Evolutionary conservation across 2,797 vertebrate genomes (phyloP), one percentile per base, ranked within the genome.

Genomic region (Gymnopithys bicolor): DNA sequence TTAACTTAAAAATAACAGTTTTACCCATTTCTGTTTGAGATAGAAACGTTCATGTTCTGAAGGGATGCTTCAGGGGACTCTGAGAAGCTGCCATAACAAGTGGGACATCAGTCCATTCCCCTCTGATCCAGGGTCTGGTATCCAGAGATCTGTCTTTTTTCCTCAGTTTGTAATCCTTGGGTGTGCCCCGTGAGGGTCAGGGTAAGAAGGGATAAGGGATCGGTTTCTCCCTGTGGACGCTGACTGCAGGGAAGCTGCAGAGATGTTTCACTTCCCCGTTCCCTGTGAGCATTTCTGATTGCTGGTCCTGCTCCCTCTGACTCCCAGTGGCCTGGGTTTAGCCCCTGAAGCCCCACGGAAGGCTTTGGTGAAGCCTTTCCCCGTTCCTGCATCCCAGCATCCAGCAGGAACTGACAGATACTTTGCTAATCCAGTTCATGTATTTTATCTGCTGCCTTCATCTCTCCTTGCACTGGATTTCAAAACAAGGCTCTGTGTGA

Each of bases 401-500:
- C 66, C 19, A 43, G 69, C 87, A 85, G 60, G 94, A 78, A 10
- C 84, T 80, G 78, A 48, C 82, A 95, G 84, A 86, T 68, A 32
- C 4, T 0, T 83, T 91, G 89, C 89, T 84, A 78, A 94, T 91
- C 39, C 33, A 4, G 39, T 11, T 68, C 30, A 14, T 81, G 62
- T 27, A 5, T 78, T 89, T 92, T 90, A 84, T 95, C 91, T 90
- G 39, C 82, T 45, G 66, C 55, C 0, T 73, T 84, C 88, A 78
- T 91, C 83, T 88, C 76, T 80, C 58, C 4, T 46, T 37, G 56
- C 39, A 6, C 23, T 80, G 84, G 56, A 37, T 96, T 96, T 92
- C 87, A 68, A 87, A 96, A 94, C 87, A 53, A 84, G 56, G 46
- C 49, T 51, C 82, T 53, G 9, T 66, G 51, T 78, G 90, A 91